phyloP scores from a whole-genome alignment of 1,140 invertebrate genomes.

The Akabosia matsudoensis region DNA sequence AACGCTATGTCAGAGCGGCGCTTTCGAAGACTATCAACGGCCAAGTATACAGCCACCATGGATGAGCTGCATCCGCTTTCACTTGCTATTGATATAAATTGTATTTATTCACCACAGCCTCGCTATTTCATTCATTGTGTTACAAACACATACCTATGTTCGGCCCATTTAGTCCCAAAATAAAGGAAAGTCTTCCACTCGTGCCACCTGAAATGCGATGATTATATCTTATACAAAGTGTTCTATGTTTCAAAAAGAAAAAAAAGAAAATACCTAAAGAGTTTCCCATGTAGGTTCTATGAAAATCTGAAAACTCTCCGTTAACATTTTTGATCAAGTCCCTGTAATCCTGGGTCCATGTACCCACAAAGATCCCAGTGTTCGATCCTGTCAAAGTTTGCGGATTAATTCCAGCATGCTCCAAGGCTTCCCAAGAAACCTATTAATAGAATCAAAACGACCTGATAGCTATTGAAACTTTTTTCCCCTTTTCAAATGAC shows the following conservation, averaged over 20 bases:
- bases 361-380: slow-evolving; percentile 13
- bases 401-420: slow-evolving; percentile 12
- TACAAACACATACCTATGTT: too few relatives aligned
- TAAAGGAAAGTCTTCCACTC: neutral
- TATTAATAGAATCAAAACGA: neutral
- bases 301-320: slow-evolving; percentile 14
- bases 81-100: too few relatives aligned
- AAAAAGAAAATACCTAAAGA: neutral
- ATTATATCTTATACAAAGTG: too few relatives aligned
- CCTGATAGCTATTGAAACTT: neutral
- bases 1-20: neutral
- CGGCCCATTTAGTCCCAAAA: slow-evolving; percentile 9
- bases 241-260: too few relatives aligned
- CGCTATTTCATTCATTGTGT: too few relatives aligned
- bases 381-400: neutral
- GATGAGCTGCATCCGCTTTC: neutral
- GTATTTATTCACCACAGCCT: too few relatives aligned
- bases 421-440: slow-evolving; percentile 18
- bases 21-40: neutral
- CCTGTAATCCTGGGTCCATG: slow-evolving; percentile 16
- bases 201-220: slow-evolving; percentile 2
- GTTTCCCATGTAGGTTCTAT: slow-evolving; percentile 21
- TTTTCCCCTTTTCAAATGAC: too few relatives aligned
- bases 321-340: slow-evolving; percentile 6
- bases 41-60: slow-evolving; percentile 16